Evolutionary conservation across 1,140 invertebrate genomes (phyloP).

Genomic region (Lineus longissimus): DNA sequence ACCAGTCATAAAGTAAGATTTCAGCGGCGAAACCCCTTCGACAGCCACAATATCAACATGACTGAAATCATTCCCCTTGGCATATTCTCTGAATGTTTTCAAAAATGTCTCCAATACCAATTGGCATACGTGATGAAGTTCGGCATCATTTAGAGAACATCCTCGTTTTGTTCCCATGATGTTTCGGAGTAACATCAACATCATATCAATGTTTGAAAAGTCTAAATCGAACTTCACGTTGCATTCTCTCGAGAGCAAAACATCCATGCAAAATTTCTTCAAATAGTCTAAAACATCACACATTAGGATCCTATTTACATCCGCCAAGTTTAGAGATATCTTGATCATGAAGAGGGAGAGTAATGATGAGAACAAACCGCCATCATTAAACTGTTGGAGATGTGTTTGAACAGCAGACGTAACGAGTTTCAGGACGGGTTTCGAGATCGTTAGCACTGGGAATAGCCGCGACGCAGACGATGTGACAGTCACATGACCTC

Average conservation of each 20-base stretch:
- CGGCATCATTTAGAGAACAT: slow-evolving; percentile 10
- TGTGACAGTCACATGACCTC: slow-evolving; percentile 26
- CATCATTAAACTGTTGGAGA: slow-evolving; percentile 22
- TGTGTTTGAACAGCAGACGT: slow-evolving; percentile 23
- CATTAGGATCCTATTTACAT: too few species aligned
- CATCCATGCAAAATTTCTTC: too few species aligned
- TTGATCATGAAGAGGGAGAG: too few species aligned
- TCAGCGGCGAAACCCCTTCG: slow-evolving; percentile 10
- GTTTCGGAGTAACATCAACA: slow-evolving; percentile 9
- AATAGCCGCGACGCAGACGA: slow-evolving; percentile 19
- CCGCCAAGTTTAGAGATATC: too few species aligned
- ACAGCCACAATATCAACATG: slow-evolving; percentile 19
- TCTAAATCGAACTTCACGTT: too few species aligned
- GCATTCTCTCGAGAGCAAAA: too few species aligned
- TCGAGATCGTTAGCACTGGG: slow-evolving; percentile 15
- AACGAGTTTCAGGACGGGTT: slow-evolving; percentile 25
- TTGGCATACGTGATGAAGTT: slow-evolving; percentile 15
- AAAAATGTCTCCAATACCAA: slow-evolving; percentile 28
- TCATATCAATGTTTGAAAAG: too few species aligned
- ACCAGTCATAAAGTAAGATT: slow-evolving; percentile 16
- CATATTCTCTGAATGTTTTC: slow-evolving; percentile 16
- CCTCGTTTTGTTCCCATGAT: slow-evolving; percentile 19
- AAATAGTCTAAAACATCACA: too few species aligned
- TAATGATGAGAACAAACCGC: slow-evolving; percentile 21
- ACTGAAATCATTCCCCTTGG: slow-evolving; percentile 8